Evolutionary conservation across 2,113 vertebrate species (phyloP), one percentile per base, ranked within the genome.

Genomic region (Macrotis lagotis): DNA sequence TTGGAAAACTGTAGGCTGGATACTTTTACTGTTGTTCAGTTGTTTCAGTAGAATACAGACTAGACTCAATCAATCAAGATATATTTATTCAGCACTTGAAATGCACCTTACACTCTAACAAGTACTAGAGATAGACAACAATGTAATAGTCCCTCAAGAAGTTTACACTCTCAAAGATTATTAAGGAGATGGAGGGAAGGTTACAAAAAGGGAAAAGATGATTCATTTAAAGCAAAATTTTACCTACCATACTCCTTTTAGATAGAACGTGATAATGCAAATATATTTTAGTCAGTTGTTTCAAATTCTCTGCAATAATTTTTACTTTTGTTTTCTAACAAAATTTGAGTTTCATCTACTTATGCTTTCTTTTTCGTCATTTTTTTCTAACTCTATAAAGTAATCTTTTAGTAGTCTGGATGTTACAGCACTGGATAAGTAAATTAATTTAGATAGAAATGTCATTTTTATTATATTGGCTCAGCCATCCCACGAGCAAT

Each of bases 331-430:
- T 90, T 91, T 93, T 48, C 90, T 92, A 22, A 91, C 44, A 94
- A 95, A 31, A 94, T 88, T 96, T 92, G 53, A 90, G 92, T 92
- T 91, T 93, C 6, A 97, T 59, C 93, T 55, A 47, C 83, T 93
- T 53, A 90, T n/a, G 55, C 25, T 59, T 3, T 93, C 50, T 94
- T 25, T 51, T 48, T 94, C 44, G 94, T 83, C 90, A 92, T 90
- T 94, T 83, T 59, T 22, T 44, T 44, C 66, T 44, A 83, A 24
- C 66, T 83, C 59, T n/a, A n/a, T 74, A n/a, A 37, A 74, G 59
- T 66, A 37, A 66, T 37, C 14, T 7, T 83, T 83, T 44, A 19
- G 66, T 83, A 83, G 66, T 44, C 44, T 44, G 37, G n/a, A n/a
- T 83, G n/a, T 83, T 83, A 83, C 24, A 3, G 7, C 7, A 44